Percentiles rank a stretch among this genome's conserved stretches.
phyloP scores from a whole-genome alignment of 92 coral and sea anemone genomes.

The Zoanthus gigantus region DNA sequence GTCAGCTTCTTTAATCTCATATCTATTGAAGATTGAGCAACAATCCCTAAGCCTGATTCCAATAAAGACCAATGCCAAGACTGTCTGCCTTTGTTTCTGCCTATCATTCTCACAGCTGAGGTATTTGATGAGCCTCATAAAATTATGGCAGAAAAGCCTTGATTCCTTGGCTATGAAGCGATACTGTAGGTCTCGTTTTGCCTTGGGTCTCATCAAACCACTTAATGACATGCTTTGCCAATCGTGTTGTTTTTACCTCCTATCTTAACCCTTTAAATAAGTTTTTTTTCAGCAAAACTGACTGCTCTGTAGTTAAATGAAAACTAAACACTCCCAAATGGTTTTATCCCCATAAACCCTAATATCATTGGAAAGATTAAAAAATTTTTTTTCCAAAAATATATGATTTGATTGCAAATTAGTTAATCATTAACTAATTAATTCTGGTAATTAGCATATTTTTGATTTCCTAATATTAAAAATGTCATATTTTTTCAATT shows the following conservation, averaged over 20 bases:
- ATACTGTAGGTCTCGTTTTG: constrained; percentile 1
- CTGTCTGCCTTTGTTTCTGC: constrained; percentile 2
- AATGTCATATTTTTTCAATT: neutral
- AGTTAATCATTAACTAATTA: constrained; percentile 20
- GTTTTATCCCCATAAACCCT: constrained; percentile 21
- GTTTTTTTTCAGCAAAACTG: constrained; percentile 5
- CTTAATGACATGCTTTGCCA: neutral
- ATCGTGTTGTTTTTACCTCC: neutral
- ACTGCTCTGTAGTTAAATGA: constrained; percentile 25
- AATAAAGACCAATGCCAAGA: constrained; percentile 9
- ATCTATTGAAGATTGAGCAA: constrained; percentile 9
- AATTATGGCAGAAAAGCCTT: neutral
- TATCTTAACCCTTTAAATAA: constrained; percentile 14
- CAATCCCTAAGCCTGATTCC: constrained; percentile 1
- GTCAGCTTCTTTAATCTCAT: neutral
- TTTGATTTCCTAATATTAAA: neutral
- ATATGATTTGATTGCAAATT: constrained; percentile 13
- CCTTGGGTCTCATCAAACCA: constrained; percentile 11
- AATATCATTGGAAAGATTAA: neutral
- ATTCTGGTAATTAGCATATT: constrained; percentile 15
- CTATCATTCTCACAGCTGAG: neutral
- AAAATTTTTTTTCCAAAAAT: neutral
- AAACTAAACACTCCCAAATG: constrained; percentile 26
- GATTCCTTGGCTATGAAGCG: constrained; percentile 12
- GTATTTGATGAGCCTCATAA: constrained; percentile 1